Conservation (phyloP, 1,140 invertebrate genomes). For the Aleiodes sp. region DNA sequence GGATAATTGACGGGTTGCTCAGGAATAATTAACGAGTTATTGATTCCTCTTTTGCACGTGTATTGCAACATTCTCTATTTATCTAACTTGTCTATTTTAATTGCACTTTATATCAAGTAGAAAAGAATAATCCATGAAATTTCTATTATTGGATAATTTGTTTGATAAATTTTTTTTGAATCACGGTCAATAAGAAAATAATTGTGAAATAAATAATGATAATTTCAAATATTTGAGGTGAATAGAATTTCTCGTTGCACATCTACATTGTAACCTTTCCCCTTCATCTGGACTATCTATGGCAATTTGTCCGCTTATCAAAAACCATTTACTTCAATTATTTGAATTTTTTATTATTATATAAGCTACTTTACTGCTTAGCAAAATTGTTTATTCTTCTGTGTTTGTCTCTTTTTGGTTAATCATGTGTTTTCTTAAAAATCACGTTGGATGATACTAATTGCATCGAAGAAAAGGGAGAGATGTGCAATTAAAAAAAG, state of each 20-base stretch:
- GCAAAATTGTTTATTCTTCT: neutral
- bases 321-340: neutral
- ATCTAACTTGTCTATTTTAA: neutral
- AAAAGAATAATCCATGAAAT: too few relatives aligned
- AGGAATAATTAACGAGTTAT: constrained; percentile 8
- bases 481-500: neutral
- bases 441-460: constrained; percentile 27
- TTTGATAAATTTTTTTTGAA: too few relatives aligned
- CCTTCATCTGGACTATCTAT: too few relatives aligned
- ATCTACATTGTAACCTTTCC: too few relatives aligned
- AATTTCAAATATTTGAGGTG: too few relatives aligned
- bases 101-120: too few relatives aligned
- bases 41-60: neutral
- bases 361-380: neutral
- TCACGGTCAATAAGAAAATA: too few relatives aligned
- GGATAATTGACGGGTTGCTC: constrained; percentile 20
- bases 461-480: constrained; percentile 22
- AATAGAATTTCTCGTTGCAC: too few relatives aligned
- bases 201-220: too few relatives aligned
- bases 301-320: neutral
- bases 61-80: neutral
- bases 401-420: neutral
- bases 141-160: too few relatives aligned
- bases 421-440: constrained; percentile 20
- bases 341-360: neutral